phyloP scores from a whole-genome alignment of 2,888 invertebrate species.

The Coronaproctus castanopsis region DNA sequence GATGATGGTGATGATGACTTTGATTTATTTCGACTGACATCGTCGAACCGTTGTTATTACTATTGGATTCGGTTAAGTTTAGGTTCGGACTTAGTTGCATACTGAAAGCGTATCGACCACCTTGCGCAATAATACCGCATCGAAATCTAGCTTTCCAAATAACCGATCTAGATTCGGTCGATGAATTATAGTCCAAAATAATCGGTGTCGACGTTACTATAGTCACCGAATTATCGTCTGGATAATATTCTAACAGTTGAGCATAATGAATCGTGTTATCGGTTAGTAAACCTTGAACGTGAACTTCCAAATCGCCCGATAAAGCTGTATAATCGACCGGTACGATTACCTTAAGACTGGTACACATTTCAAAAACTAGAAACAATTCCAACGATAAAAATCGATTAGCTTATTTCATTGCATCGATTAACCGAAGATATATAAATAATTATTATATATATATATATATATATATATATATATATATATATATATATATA shows the following conservation, averaged over 20 bases:
- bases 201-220: conserved; percentile 8
- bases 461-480: too few species aligned
- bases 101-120: conserved; percentile 40
- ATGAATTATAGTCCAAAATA: conserved; percentile 3
- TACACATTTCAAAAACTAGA: conserved; percentile 6
- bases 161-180: not conserved
- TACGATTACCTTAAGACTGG: conserved; percentile 33
- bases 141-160: conserved; percentile 26
- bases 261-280: conserved; percentile 12
- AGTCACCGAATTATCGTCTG: conserved; percentile 26
- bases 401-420: too few species aligned
- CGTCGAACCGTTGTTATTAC: too few species aligned
- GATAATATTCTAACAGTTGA: conserved; percentile 23
- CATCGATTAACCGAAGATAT: too few species aligned
- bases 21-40: too few species aligned
- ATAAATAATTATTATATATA: too few species aligned
- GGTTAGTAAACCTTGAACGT: conserved; percentile 21
- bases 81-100: conserved; percentile 22
- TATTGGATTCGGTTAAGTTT: too few species aligned
- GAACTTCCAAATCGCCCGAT: conserved; percentile 56
- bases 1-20: too few species aligned
- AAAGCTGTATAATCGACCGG: conserved; percentile 57
- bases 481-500: too few species aligned
- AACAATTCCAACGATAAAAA: too few species aligned
- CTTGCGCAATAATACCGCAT: conserved; percentile 52